A percentile compares a stretch with the other conserved stretches of the same genome.
These are phyloP conservation scores for Unio pictorum DNA, from an alignment of 2,888 invertebrate genomes.

Conservation along the genomic window DNA sequence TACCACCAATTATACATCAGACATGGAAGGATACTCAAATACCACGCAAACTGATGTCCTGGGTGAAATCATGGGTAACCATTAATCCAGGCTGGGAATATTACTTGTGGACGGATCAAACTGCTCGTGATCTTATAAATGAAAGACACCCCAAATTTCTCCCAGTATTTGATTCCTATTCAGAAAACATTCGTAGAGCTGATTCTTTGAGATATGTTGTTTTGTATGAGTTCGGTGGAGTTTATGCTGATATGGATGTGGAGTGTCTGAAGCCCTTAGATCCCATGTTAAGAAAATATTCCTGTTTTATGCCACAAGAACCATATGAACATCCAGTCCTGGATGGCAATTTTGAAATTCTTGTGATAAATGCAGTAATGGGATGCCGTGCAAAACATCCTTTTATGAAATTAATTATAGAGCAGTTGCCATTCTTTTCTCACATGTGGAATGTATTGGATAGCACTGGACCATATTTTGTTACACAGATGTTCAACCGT, in stretches of 20 bases:
- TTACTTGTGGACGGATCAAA: conserved; percentile 68
- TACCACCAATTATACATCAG: conserved; percentile 64
- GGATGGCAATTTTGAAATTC: conserved; percentile 58
- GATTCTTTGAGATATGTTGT: conserved; percentile 67
- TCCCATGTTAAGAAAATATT: conserved; percentile 51
- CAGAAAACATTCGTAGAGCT: conserved; percentile 59
- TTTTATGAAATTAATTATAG: conserved; percentile 57
- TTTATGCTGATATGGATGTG: conserved; percentile 67
- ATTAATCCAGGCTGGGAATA: conserved; percentile 67
- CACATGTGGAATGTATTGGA: conserved; percentile 63
- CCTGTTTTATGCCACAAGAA: conserved; percentile 62
- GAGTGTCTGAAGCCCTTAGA: conserved; percentile 60
- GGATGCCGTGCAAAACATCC: conserved; percentile 59
- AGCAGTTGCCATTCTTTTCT: conserved; percentile 49
- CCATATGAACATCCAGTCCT: conserved; percentile 62
- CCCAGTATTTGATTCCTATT: conserved; percentile 55
- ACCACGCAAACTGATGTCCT: conserved; percentile 52
- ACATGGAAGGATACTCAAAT: conserved; percentile 58
- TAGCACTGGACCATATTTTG: conserved; percentile 64
- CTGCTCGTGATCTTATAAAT: conserved; percentile 57
- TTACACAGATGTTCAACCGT: conserved; percentile 46
- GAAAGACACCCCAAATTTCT: conserved; percentile 57
- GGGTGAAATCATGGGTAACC: conserved; percentile 62
- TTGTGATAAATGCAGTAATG: conserved; percentile 63
- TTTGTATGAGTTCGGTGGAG: conserved; percentile 65